Conservation (phyloP, 2,888 invertebrate species). For the Protodeltote pygarga region DNA sequence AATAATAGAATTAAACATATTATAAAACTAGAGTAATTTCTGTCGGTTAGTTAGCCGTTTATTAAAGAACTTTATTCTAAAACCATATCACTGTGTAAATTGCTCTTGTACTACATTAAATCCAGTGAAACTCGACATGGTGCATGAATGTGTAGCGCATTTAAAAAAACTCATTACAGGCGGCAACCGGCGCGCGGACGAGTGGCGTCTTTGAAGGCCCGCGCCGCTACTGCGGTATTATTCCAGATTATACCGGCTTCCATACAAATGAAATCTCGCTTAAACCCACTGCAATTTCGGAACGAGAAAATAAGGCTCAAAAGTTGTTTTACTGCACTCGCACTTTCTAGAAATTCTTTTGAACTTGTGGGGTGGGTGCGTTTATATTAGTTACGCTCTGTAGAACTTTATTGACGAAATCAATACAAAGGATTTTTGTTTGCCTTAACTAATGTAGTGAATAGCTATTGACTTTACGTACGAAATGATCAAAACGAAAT, state of each 20-base stretch:
- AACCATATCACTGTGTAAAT: conserved; percentile 58
- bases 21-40: conserved; percentile 25
- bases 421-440: conserved; percentile 22
- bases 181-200: conserved; percentile 80
- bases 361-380: conserved; percentile 52
- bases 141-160: conserved; percentile 83
- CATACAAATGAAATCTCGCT: conserved; percentile 87
- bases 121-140: conserved; percentile 70
- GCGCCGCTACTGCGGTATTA: conserved; percentile 83
- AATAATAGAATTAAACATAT: conserved; percentile 45
- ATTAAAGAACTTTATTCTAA: conserved; percentile 35
- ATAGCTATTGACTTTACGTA: conserved; percentile 4
- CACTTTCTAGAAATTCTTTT: conserved; percentile 76
- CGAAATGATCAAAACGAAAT: conserved; percentile 11
- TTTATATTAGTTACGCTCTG: conserved; percentile 39
- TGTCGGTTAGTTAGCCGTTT: conserved; percentile 24
- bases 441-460: conserved; percentile 1
- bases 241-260: conserved; percentile 85
- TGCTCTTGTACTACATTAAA: conserved; percentile 69
- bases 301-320: conserved; percentile 83
- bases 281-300: conserved; percentile 85
- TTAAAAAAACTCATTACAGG: conserved; percentile 86
- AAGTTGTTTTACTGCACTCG: conserved; percentile 81
- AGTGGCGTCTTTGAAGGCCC: conserved; percentile 85
- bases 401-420: conserved; percentile 32